Percentiles rank a stretch among this genome's conserved stretches.
Conservation (phyloP, 2,888 invertebrate genomes). For the Lithophane leautieri region DNA sequence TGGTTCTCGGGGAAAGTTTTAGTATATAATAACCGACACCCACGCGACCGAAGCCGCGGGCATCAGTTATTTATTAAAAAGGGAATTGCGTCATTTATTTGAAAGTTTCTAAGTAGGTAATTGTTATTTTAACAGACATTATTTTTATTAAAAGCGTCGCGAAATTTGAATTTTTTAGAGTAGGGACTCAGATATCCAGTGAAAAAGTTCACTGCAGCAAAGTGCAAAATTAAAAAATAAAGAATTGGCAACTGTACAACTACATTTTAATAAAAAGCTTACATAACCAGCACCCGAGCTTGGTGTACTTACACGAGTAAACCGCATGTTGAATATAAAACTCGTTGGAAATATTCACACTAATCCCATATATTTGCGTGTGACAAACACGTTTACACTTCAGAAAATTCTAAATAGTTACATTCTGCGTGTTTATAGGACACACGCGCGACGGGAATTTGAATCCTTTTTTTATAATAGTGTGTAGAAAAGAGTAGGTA, state of each 20-base stretch:
- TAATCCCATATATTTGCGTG: conserved; percentile 51
- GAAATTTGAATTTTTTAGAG: neutral
- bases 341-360: conserved; percentile 49
- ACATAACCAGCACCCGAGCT: neutral
- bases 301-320: conserved; percentile 2
- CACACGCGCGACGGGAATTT: conserved; percentile 35
- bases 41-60: too few relatives aligned
- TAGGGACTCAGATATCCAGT: neutral
- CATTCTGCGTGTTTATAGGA: conserved; percentile 13
- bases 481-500: neutral
- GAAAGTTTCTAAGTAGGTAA: neutral
- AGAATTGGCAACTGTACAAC: neutral
- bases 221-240: neutral
- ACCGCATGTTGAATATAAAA: conserved; percentile 51
- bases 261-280: neutral
- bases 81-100: neutral
- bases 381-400: conserved; percentile 57
- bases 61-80: neutral
- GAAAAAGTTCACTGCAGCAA: neutral
- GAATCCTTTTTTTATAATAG: conserved; percentile 7
- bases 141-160: neutral
- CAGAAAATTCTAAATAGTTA: conserved; percentile 38
- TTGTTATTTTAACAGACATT: neutral
- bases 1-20: too few relatives aligned
- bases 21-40: too few relatives aligned